These are phyloP conservation scores for Erannis defoliaria DNA, from an alignment of 2,888 invertebrate genomes.

Conservation along the genomic window DNA sequence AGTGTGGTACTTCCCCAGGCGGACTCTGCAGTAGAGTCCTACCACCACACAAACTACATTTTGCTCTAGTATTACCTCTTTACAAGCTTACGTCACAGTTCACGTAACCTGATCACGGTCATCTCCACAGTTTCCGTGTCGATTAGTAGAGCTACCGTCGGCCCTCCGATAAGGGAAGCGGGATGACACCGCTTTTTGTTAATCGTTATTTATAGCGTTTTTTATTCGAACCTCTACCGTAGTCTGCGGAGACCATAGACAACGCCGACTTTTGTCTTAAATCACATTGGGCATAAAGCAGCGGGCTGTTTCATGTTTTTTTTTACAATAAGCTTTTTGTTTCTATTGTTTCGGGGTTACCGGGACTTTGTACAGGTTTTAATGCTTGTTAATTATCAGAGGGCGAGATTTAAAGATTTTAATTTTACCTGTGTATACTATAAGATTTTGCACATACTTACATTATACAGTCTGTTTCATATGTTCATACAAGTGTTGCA, in stretches of 20 bases:
- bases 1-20: too few species aligned
- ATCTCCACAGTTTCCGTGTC: conserved; percentile 61
- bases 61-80: too few species aligned
- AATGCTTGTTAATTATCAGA: conserved; percentile 33
- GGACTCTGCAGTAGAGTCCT: too few species aligned
- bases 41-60: background rate
- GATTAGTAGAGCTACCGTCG: conserved; percentile 69
- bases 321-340: conserved; percentile 50
- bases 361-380: conserved; percentile 35
- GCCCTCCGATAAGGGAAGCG: conserved; percentile 76
- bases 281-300: conserved; percentile 65
- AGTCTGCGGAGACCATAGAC: conserved; percentile 48
- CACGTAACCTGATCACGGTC: conserved; percentile 32
- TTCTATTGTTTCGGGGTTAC: conserved; percentile 41
- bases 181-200: conserved; percentile 85
- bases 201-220: conserved; percentile 83
- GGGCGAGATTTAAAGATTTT: conserved; percentile 12
- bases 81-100: too few species aligned
- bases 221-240: conserved; percentile 61
- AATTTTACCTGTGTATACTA: conserved; percentile 11
- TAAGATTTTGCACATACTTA: background rate
- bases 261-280: conserved; percentile 74
- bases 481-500: too few species aligned
- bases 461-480: too few species aligned
- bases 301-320: conserved; percentile 61